A percentile compares a stretch with the other conserved stretches of the same genome.
Conservation (phyloP, 1,140 invertebrate genomes). For the Calephelis virginiensis region DNA sequence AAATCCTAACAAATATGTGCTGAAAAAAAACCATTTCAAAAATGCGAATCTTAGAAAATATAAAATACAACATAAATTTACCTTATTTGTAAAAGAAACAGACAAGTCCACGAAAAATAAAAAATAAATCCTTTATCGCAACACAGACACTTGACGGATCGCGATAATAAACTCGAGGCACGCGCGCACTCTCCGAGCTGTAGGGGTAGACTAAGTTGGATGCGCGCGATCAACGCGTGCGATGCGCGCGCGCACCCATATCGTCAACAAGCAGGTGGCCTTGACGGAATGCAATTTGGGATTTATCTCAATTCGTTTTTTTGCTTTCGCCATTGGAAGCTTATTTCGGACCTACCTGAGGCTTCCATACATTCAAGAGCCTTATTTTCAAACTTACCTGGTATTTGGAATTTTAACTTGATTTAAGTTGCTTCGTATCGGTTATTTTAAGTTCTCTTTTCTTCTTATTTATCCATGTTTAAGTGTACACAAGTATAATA, state of each 20-base stretch:
- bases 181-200: conserved; percentile 27
- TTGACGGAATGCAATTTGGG: conserved; percentile 51
- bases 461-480: too few relatives aligned
- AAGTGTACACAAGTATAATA: too few relatives aligned
- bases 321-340: conserved; percentile 23
- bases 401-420: conserved; percentile 8
- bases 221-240: conserved; percentile 22
- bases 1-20: not conserved
- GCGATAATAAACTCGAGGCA: conserved; percentile 18
- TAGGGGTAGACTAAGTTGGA: conserved; percentile 23
- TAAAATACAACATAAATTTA: not conserved
- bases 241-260: conserved; percentile 34
- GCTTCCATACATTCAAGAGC: conserved; percentile 5
- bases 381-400: not conserved
- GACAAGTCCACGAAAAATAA: conserved; percentile 13
- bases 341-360: conserved; percentile 8
- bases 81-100: conserved; percentile 20
- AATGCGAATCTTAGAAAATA: not conserved
- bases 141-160: conserved; percentile 15
- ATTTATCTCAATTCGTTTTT: conserved; percentile 46
- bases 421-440: not conserved
- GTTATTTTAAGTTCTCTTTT: too few relatives aligned
- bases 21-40: not conserved
- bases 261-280: conserved; percentile 38
- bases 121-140: conserved; percentile 12